Evolutionary conservation across 2,113 vertebrate genomes (phyloP).

Genomic region (Lates calcarifer): DNA sequence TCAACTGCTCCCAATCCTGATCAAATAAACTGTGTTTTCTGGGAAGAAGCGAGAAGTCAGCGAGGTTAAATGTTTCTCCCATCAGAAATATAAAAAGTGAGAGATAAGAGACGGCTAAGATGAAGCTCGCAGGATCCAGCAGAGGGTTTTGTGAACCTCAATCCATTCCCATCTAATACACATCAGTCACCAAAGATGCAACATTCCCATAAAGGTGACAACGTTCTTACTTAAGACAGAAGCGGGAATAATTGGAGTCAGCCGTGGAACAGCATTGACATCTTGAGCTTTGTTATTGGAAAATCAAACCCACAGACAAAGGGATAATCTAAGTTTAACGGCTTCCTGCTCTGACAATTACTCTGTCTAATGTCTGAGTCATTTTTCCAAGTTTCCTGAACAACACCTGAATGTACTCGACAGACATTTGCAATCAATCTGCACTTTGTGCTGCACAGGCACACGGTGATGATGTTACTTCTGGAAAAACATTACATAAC

Average conservation of each 20-base stretch:
- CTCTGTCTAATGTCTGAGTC: conserved; percentile 1
- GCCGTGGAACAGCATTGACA: not conserved
- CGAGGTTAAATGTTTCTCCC: conserved; percentile 57
- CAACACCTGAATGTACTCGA: not conserved
- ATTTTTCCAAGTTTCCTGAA: not conserved
- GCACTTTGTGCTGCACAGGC: not conserved
- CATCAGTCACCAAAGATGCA: not conserved
- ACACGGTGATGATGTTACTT: not conserved
- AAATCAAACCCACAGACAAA: conserved; percentile 26
- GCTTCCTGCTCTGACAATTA: conserved; percentile 23
- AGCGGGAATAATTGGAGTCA: not conserved
- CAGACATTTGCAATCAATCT: not conserved
- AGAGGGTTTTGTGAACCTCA: not conserved
- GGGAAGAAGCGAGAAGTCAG: conserved; percentile 9
- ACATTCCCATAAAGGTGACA: not conserved
- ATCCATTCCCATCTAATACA: conserved; percentile 15
- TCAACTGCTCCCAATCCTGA: conserved; percentile 42
- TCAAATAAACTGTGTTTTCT: conserved; percentile 62
- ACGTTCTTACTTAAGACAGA: not conserved
- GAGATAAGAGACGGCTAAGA: conserved; percentile 45
- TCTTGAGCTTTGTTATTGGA: not conserved
- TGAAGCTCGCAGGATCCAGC: conserved; percentile 40
- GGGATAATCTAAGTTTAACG: conserved; percentile 5
- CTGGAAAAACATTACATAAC: not conserved
- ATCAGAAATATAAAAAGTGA: conserved; percentile 47